phyloP scores from a whole-genome alignment of 2,113 vertebrate genomes.

The Vidua chalybeata region DNA sequence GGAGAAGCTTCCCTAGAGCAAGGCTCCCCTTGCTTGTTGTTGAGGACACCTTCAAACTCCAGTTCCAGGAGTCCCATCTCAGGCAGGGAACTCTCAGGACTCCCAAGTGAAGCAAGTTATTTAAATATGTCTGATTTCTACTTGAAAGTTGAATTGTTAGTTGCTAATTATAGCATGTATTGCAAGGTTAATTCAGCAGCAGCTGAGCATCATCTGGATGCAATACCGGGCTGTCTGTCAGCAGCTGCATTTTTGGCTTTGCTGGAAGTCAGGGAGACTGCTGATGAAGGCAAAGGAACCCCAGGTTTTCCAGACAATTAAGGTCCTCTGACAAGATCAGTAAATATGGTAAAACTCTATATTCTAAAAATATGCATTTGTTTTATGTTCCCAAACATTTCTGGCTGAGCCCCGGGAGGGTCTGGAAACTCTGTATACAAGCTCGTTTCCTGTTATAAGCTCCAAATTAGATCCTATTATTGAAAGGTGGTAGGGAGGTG shows the following conservation, averaged over 20 bases:
- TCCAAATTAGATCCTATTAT: slow-evolving; percentile 17
- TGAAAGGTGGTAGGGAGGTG: slow-evolving; percentile 14
- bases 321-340: slow-evolving; percentile 36
- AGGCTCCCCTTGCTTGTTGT: background rate
- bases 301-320: slow-evolving; percentile 46
- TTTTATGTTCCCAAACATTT: slow-evolving; percentile 48
- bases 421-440: slow-evolving; percentile 34
- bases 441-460: slow-evolving; percentile 20
- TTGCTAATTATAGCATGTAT: background rate
- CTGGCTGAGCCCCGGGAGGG: background rate
- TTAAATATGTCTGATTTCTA: background rate
- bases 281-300: background rate
- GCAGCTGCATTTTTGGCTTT: background rate
- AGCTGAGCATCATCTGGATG: slow-evolving; percentile 13
- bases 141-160: background rate
- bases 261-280: background rate
- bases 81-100: background rate
- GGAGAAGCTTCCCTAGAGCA: background rate
- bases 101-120: background rate
- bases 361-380: slow-evolving; percentile 48
- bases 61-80: background rate
- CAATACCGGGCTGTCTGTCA: background rate
- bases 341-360: slow-evolving; percentile 40
- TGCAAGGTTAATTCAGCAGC: background rate
- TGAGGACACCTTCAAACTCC: background rate